Conservation (phyloP, 2,113 vertebrate genomes). For the Alaudala cheleensis region DNA sequence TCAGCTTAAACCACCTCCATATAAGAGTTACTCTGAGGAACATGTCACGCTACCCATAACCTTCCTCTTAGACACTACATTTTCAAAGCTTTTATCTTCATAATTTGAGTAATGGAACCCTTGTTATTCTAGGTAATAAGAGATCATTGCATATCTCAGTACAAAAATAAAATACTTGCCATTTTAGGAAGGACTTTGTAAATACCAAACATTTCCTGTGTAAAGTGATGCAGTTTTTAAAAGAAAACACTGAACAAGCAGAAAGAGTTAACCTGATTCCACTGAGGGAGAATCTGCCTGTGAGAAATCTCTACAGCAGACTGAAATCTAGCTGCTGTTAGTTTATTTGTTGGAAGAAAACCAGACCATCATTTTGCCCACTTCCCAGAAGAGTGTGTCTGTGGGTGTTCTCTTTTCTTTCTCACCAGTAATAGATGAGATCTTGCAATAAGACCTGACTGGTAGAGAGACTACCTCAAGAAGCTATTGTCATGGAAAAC, state of each 20-base stretch:
- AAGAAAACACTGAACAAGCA: slow-evolving; percentile 31
- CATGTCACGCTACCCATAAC: background rate
- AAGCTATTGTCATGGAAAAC: slow-evolving; percentile 12
- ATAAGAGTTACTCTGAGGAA: background rate
- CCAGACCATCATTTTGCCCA: slow-evolving; percentile 35
- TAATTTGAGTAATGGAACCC: background rate
- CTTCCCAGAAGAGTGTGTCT: slow-evolving; percentile 39
- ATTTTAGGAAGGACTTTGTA: background rate
- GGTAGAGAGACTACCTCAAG: slow-evolving; percentile 33
- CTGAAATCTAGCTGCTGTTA: slow-evolving; percentile 41
- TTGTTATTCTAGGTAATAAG: background rate
- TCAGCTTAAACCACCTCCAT: background rate
- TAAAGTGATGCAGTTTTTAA: background rate
- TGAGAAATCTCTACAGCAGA: slow-evolving; percentile 43
- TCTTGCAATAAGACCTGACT: slow-evolving; percentile 28
- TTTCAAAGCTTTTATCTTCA: background rate
- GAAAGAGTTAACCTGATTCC: slow-evolving; percentile 22
- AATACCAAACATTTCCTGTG: background rate
- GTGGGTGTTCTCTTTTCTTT: slow-evolving; percentile 54
- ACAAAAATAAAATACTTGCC: background rate
- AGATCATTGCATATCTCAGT: background rate
- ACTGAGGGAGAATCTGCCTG: background rate
- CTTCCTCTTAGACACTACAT: background rate
- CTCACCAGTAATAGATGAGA: slow-evolving; percentile 27
- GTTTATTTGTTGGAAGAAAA: slow-evolving; percentile 52